Evolutionary conservation across 2,113 vertebrate species (phyloP), one percentile per base, ranked within the genome.

Genomic region (Urocitellus parryii): DNA sequence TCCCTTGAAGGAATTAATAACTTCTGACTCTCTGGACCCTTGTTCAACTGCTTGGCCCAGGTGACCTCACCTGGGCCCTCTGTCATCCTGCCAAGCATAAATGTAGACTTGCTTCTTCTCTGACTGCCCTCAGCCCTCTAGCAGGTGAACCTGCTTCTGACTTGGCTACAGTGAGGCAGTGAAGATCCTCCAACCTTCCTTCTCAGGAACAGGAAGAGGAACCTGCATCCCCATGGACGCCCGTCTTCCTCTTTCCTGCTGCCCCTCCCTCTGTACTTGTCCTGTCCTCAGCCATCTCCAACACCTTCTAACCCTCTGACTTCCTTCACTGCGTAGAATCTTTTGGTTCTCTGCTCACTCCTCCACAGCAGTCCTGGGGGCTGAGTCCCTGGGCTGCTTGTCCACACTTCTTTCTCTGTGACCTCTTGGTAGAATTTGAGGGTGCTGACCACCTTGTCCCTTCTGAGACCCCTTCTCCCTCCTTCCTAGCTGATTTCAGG

Each of bases 111-210:
- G 63, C 8, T 8, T 20, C 39, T 34, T 74, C 51, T 20, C 48
- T 48, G 37, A 70, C 39, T 2, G 6, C 48, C 16, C 56, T 12
- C 3, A 11, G 25, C 65, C 79, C 1, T 34, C 18, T 6, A 6
- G 73, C 70, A 39, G 25, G 56, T 25, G 2, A 18, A 27, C 91
- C 72, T 37, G 32, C 16, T 63, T 70, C n/a, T 13, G 78, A 56
- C 2, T 0, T 76, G 34, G 53, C 63, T 24, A 5, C 25, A 11
- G 13, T 1, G 7, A 37, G 10, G 16, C 1, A 1, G 37, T 6
- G 5, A 68, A 12, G 58, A 34, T 34, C 29, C 73, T 51, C 32
- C 18, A 0, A 4, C 39, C 27, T 4, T 53, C 45, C 88, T 82
- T 29, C 77, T 90, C 45, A 29, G 88, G 45, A 65, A 51, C 3